These are phyloP conservation scores for Mastacembelus armatus DNA, from an alignment of 2,797 vertebrate species.

Conservation along the genomic window DNA sequence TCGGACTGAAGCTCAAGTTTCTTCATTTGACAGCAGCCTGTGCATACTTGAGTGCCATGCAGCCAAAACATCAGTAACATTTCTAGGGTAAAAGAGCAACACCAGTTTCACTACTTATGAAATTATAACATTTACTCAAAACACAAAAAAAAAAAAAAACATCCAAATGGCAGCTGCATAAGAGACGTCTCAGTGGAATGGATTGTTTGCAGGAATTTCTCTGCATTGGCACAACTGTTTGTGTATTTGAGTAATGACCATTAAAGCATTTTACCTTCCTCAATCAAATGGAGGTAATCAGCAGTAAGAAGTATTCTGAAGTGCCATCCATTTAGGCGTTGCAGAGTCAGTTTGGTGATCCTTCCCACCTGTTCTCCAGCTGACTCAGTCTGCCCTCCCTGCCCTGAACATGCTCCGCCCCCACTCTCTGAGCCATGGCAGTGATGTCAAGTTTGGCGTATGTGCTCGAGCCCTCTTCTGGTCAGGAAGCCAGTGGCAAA, in stretches of 20 bases:
- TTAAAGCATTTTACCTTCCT: constrained; percentile 32
- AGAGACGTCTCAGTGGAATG: constrained; percentile 66
- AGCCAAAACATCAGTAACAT: constrained; percentile 15
- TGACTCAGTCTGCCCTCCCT: constrained; percentile 86
- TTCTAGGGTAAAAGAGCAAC: constrained; percentile 8
- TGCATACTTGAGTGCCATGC: constrained; percentile 20
- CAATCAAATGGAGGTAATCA: constrained; percentile 13
- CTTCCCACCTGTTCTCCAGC: constrained; percentile 84
- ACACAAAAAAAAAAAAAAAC: constrained; percentile 35
- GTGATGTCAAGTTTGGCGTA: constrained; percentile 89
- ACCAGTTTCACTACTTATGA: not conserved
- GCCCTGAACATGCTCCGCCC: constrained; percentile 85
- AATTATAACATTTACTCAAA: constrained; percentile 21
- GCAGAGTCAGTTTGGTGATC: constrained; percentile 75
- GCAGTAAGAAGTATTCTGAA: constrained; percentile 13
- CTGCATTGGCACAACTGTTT: constrained; percentile 28
- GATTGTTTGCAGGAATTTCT: constrained; percentile 50
- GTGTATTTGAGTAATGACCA: constrained; percentile 28
- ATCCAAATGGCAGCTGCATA: constrained; percentile 34
- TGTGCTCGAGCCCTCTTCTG: constrained; percentile 84
- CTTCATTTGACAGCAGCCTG: too few relatives aligned
- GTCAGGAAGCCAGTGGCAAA: constrained; percentile 1
- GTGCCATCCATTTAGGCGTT: not conserved
- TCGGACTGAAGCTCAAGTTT: too few relatives aligned
- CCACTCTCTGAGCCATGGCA: constrained; percentile 89